Percentiles rank a stretch among this genome's conserved stretches.
Conservation (phyloP, 2,113 vertebrate genomes). For the Catharus fuscescens region DNA sequence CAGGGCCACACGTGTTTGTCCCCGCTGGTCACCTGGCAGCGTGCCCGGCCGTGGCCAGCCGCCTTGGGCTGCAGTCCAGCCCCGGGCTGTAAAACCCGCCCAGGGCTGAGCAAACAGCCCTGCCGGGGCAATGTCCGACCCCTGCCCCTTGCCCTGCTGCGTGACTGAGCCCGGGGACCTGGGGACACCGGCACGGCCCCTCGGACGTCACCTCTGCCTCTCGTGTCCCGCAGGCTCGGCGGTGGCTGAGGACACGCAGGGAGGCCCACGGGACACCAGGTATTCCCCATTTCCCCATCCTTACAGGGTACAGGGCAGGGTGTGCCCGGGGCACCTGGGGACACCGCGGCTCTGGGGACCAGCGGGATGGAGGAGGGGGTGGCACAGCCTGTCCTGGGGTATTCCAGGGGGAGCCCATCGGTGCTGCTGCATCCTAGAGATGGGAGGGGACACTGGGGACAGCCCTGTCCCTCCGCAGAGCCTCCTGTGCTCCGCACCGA, state of each 20-base stretch:
- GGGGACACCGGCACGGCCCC: neutral
- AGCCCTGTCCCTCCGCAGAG: neutral
- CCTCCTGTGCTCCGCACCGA: rapidly evolving
- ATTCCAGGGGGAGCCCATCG: rapidly evolving
- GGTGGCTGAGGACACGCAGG: rapidly evolving
- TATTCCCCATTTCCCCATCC: rapidly evolving
- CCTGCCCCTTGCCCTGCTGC: neutral
- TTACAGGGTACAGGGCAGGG: rapidly evolving
- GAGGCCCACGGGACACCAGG: neutral
- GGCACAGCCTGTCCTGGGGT: neutral
- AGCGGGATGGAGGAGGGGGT: neutral
- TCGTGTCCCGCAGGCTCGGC: neutral
- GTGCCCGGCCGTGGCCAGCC: rapidly evolving
- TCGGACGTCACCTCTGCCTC: neutral
- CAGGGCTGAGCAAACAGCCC: neutral
- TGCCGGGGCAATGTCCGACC: neutral
- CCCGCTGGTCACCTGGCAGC: rapidly evolving
- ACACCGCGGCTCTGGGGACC: neutral
- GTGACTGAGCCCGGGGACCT: rapidly evolving
- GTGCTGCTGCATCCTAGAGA: neutral
- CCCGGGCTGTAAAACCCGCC: neutral
- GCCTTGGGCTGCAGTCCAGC: neutral
- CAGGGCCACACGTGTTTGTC: neutral
- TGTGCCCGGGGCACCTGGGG: rapidly evolving
- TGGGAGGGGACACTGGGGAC: rapidly evolving